These are phyloP conservation scores for Lasioglossum vierecki DNA, from an alignment of 2,888 invertebrate species.

Conservation along the genomic window DNA sequence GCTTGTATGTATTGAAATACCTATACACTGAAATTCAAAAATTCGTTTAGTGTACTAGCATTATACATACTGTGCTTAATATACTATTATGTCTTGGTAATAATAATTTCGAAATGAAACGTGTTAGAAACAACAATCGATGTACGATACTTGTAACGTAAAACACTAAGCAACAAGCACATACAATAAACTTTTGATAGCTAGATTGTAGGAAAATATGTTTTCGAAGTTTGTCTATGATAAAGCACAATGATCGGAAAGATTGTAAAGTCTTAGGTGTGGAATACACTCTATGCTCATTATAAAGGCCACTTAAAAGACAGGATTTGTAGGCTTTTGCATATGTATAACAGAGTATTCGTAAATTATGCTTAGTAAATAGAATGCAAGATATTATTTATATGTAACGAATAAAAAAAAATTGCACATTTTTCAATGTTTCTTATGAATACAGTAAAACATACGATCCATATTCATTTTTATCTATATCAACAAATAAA, in stretches of 20 bases:
- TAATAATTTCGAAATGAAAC: neutral
- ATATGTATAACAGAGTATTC: slow-evolving; percentile 40
- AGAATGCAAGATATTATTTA: slow-evolving; percentile 12
- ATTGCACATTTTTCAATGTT: neutral
- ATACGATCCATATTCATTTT: slow-evolving; percentile 4
- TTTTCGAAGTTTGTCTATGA: slow-evolving; percentile 58
- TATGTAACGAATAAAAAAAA: slow-evolving; percentile 4
- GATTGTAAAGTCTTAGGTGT: slow-evolving; percentile 53
- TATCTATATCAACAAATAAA: slow-evolving; percentile 12
- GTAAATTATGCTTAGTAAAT: slow-evolving; percentile 2
- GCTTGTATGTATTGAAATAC: slow-evolving; percentile 56
- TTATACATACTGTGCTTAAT: slow-evolving; percentile 14
- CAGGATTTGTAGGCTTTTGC: slow-evolving; percentile 60
- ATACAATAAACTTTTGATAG: slow-evolving; percentile 63
- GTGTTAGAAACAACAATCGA: slow-evolving; percentile 19
- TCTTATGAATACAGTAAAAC: slow-evolving; percentile 11
- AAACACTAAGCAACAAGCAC: slow-evolving; percentile 59
- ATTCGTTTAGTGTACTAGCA: slow-evolving; percentile 22
- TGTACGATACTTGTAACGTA: slow-evolving; percentile 19
- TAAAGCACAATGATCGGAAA: slow-evolving; percentile 63
- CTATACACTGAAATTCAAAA: slow-evolving; percentile 24
- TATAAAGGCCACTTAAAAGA: slow-evolving; percentile 70
- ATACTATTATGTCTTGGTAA: slow-evolving; percentile 16
- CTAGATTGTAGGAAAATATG: slow-evolving; percentile 67
- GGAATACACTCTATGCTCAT: slow-evolving; percentile 62